Conservation (phyloP, 2,113 vertebrate species). For the Cygnus atratus region DNA sequence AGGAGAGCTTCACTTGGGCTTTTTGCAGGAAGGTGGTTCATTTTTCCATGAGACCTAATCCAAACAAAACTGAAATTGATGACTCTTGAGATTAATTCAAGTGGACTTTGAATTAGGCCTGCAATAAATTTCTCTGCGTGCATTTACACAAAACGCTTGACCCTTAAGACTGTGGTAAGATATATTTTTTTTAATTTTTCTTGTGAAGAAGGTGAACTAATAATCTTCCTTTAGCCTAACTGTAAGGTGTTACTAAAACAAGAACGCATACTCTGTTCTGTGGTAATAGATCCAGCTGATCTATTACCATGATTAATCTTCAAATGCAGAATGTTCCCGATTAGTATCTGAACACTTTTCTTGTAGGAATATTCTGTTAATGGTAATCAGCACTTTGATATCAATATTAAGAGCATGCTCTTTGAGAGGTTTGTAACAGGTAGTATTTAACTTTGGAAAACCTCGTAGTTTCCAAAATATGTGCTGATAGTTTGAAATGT, state of each 20-base stretch:
- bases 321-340: neutral
- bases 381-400: neutral
- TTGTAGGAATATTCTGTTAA: neutral
- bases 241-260: neutral
- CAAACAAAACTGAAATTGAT: neutral
- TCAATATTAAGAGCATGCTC: neutral
- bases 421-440: neutral
- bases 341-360: neutral
- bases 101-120: neutral
- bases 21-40: rapidly evolving
- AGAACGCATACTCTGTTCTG: neutral
- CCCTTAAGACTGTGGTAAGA: neutral
- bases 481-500: neutral
- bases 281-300: neutral
- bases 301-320: neutral
- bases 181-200: neutral
- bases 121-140: neutral
- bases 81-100: neutral
- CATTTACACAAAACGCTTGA: neutral
- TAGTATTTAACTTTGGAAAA: neutral
- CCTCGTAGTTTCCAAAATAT: neutral
- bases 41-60: neutral
- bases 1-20: neutral
- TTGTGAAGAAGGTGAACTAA: neutral
- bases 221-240: neutral